Conservation (phyloP, 2,113 vertebrate species). For the Anhinga rufa region DNA sequence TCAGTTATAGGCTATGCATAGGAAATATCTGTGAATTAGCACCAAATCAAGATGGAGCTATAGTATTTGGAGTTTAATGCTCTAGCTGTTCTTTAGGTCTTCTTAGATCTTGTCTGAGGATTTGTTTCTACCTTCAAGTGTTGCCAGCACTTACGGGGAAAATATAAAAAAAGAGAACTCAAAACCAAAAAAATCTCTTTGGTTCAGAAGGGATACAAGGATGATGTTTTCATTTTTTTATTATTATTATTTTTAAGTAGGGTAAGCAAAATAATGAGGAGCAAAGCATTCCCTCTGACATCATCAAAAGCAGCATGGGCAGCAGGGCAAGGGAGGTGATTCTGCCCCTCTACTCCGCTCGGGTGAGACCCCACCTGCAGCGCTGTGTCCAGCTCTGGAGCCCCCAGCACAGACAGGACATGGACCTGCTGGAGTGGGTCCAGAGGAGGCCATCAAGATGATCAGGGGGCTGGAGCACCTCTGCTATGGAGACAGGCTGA, state of each 20-base stretch:
- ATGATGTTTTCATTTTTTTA: not conserved
- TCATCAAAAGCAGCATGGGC: not conserved
- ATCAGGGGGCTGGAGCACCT: too few relatives aligned
- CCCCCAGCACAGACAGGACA: too few relatives aligned
- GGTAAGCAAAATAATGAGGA: not conserved
- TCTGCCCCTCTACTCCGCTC: too few relatives aligned
- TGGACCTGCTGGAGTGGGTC: too few relatives aligned
- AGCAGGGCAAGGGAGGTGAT: too few relatives aligned
- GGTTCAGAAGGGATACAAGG: not conserved
- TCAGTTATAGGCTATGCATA: not conserved
- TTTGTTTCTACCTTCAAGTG: not conserved
- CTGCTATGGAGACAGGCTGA: too few relatives aligned
- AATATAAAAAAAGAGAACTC: fast-evolving
- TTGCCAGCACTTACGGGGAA: not conserved
- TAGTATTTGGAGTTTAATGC: not conserved
- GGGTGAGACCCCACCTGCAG: too few relatives aligned
- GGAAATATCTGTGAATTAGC: not conserved
- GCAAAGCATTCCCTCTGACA: not conserved
- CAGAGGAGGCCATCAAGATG: too few relatives aligned
- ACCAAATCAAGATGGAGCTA: not conserved
- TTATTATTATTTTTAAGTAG: not conserved
- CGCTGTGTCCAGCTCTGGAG: too few relatives aligned
- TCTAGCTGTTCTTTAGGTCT: not conserved
- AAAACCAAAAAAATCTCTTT: not conserved
- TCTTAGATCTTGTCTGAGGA: not conserved